Evolutionary conservation across 2,888 invertebrate genomes (phyloP), one percentile per base, ranked within the genome.

Genomic region (Sphaerophoria rueppellii): DNA sequence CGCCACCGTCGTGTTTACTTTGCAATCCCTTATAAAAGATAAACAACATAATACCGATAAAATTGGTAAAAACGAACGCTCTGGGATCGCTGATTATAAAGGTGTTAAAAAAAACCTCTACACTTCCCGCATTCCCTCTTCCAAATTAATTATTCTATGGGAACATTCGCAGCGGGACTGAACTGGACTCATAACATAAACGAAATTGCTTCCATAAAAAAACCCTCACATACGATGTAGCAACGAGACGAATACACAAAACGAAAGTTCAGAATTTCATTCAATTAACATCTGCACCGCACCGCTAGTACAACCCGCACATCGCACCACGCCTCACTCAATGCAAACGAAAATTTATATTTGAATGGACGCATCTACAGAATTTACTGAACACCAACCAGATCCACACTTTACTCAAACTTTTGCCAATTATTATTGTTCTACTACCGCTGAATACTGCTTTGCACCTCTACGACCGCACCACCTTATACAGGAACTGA

Each of bases 351-450:
- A 52, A 67, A 67, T 54, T 52, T 24, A 67, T 40, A 40, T 54
- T 67, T 43, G 67, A 67, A 54, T 40, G 52, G 40, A 54, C 24
- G n/a, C 14, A 54, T 40, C 67, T 24, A 40, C 40, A 24, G 67
- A 52, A 52, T 24, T 52, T 40, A 54, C 46, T 43, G 5, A 50
- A 6, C 34, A 57, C 12, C 35, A 65, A 11, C 48, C 48, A 63
- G 16, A 50, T 50, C 63, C 35, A 48, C 50, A 65, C 35, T 34
- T n/a, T 24, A 14, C 6, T 6, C 65, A 54, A 67, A 67, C 67
- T 67, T 67, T 67, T n/a, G 24, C 67, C 65, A 67, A 67, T 67
- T 52, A 67, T 67, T 24, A 40, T 40, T 52, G 52, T 67, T 67
- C 35, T 67, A 37, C 65, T 35, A 50, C 11, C 43, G 43, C 43